Evolutionary conservation across 2,113 vertebrate species (phyloP).

Genomic region (Promerops cafer): DNA sequence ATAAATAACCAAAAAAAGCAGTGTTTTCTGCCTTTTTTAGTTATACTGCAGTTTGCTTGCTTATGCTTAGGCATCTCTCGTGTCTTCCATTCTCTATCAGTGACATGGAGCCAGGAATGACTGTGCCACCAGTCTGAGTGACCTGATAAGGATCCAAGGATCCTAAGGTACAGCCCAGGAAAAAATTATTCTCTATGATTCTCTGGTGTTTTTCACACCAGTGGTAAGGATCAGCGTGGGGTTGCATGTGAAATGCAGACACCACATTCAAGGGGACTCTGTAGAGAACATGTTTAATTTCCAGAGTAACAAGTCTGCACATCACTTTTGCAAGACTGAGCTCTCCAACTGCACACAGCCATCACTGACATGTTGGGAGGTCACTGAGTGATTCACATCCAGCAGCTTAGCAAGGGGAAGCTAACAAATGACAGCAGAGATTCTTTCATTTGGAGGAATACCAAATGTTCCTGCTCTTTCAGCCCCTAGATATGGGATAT

Average conservation of each 20-base stretch:
- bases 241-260: not conserved
- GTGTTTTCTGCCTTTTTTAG: not conserved
- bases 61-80: not conserved
- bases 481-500: not conserved
- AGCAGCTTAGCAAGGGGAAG: slow-evolving; percentile 39
- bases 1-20: slow-evolving; percentile 5
- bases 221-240: not conserved
- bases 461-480: slow-evolving; percentile 24
- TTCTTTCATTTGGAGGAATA: slow-evolving; percentile 49
- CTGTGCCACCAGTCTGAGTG: not conserved
- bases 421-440: not conserved
- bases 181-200: not conserved
- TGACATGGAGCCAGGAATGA: not conserved
- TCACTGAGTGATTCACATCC: not conserved
- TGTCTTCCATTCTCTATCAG: not conserved
- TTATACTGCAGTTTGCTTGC: not conserved
- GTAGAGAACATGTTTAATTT: not conserved
- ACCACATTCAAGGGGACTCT: not conserved
- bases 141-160: not conserved
- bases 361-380: not conserved
- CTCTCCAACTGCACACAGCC: not conserved
- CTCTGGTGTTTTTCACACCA: not conserved
- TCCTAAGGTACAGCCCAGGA: not conserved
- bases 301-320: not conserved
- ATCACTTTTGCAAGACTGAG: not conserved